Evolutionary conservation across 2,113 vertebrate species (phyloP), one percentile per base, ranked within the genome.

Genomic region (Bos javanicus): DNA sequence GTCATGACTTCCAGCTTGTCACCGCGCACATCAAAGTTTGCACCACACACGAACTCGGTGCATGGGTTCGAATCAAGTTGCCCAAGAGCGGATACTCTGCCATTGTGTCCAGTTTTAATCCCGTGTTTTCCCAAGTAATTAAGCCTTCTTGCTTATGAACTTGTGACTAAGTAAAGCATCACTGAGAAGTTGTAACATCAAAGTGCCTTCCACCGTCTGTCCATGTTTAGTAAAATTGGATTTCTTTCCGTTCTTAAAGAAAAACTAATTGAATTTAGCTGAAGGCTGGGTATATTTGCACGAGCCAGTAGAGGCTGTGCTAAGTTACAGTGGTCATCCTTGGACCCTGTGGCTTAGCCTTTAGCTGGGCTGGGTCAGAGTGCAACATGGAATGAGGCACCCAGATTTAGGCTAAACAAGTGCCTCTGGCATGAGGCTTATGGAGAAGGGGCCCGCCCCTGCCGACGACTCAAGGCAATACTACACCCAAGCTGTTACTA

Each of bases 161-260:
- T 99, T 99, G 98, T 98, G 98, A 98, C 98, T 99, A 96, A 98
- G 98, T 98, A 98, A 99, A 99, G 99, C 98, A 90, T 48, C 98
- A 93, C 98, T 17, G 97, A 99, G 99, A 99, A 98, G 98, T 98
- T 98, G 98, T 97, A 97, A 99, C 99, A 99, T 99, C 99, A 99
- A 99, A 99, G 99, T 98, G 95, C 97, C 52, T 98, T 98, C 98
- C 97, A 98, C 98, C 95, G 98, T 97, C 98, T 98, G 98, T 98
- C 98, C 90, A 0, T 97, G 94, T 97, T 97, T 97, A 88, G 96
- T 94, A 98, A 99, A 99, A 99, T 99, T 99, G 99, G 99, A 99
- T 99, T 99, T 99, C 98, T 98, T 96, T 98, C 56, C 80, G 92
- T 97, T 94, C 91, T 84, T 92, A 97, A 98, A 98, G 96, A 98